Conservation (phyloP, 1,140 invertebrate genomes). For the Dreissena rostriformis region DNA sequence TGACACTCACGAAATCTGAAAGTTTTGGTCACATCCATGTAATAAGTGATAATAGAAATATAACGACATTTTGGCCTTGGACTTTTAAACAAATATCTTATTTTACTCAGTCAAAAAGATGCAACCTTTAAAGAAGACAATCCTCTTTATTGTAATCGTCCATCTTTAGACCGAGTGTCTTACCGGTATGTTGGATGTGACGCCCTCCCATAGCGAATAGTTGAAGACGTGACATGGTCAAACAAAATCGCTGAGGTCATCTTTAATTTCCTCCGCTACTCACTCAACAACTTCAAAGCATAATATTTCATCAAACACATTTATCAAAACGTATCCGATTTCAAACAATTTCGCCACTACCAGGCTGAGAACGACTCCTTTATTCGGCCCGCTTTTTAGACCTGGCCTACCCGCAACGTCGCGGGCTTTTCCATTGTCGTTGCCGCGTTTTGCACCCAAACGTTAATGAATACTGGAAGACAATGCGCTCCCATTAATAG, state of each 20-base stretch:
- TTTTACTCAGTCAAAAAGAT: no score
- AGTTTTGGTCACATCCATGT: no score
- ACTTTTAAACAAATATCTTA: no score
- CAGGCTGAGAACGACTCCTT: neutral
- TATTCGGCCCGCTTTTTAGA: neutral
- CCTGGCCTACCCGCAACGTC: conserved; percentile 7
- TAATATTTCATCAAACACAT: conserved; percentile 23
- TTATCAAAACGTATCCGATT: conserved; percentile 36
- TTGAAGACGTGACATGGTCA: no score
- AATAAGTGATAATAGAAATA: no score
- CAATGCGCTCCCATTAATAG: conserved; percentile 14
- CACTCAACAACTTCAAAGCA: neutral
- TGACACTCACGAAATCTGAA: no score
- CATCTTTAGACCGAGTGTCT: neutral
- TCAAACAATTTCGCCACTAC: conserved; percentile 13
- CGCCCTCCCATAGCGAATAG: neutral
- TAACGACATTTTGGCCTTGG: no score
- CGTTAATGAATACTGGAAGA: conserved; percentile 41
- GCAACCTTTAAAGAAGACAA: neutral
- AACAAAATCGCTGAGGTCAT: neutral
- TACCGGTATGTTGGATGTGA: neutral
- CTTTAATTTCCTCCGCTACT: neutral
- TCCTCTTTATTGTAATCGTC: neutral
- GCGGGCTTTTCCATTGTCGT: conserved; percentile 5
- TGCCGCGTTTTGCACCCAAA: neutral